These are phyloP conservation scores for Manis javanica DNA, from an alignment of 2,797 vertebrate genomes.

Conservation along the genomic window DNA sequence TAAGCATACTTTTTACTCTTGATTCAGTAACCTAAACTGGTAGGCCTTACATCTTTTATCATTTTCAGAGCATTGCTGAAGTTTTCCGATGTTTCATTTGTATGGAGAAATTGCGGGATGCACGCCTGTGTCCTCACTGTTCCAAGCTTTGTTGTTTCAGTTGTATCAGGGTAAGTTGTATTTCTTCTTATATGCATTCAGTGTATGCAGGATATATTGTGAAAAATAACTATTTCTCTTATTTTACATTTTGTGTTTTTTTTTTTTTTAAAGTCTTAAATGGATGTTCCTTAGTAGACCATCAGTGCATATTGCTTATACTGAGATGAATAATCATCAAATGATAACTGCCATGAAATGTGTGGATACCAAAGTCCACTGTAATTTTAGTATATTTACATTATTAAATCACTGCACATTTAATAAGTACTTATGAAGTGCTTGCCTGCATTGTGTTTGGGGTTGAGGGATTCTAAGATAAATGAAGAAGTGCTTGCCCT, in stretches of 20 bases:
- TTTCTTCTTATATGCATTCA: background rate
- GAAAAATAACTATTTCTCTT: background rate
- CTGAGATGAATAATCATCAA: slow-evolving; percentile 2
- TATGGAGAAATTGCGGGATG: slow-evolving; percentile 99
- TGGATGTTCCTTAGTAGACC: background rate
- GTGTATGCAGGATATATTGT: background rate
- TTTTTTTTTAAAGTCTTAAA: slow-evolving; percentile 7
- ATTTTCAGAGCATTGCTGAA: slow-evolving; percentile 95
- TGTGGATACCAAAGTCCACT: slow-evolving; percentile 17
- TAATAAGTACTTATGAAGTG: background rate
- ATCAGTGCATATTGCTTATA: background rate
- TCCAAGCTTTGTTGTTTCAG: slow-evolving; percentile 99
- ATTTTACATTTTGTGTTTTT: background rate
- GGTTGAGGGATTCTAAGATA: slow-evolving; percentile 26
- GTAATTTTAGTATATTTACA: slow-evolving; percentile 40
- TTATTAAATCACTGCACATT: background rate
- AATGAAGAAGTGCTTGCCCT: background rate
- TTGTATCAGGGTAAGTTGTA: slow-evolving; percentile 95
- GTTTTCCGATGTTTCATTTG: slow-evolving; percentile 99
- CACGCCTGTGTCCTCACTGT: slow-evolving; percentile 98
- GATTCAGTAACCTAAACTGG: slow-evolving; percentile 8
- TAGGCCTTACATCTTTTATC: slow-evolving; percentile 25
- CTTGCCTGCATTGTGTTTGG: slow-evolving; percentile 4
- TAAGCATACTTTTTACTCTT: slow-evolving; percentile 25
- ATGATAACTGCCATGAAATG: background rate